Percentiles rank a stretch among this genome's conserved stretches.
These are phyloP conservation scores for Embidobia sp. DNA, from an alignment of 2,888 invertebrate genomes.

Conservation along the genomic window DNA sequence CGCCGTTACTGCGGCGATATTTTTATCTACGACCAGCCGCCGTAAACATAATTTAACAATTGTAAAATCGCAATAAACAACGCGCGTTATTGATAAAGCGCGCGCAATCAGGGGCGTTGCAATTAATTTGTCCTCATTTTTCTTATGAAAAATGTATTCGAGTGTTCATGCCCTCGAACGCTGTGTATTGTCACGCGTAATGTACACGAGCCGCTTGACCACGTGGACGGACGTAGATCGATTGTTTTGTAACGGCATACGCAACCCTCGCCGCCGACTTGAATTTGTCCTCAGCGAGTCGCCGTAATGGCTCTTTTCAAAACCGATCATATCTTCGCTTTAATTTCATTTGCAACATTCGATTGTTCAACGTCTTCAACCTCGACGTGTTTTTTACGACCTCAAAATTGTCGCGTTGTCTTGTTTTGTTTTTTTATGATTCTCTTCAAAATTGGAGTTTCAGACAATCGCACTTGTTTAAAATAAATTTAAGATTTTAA, in stretches of 20 bases:
- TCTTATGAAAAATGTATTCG: slow-evolving; percentile 50
- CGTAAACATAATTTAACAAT: slow-evolving; percentile 9
- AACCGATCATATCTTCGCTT: too few species aligned
- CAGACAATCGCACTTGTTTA: too few species aligned
- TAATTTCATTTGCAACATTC: too few species aligned
- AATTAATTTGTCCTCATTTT: slow-evolving; percentile 46
- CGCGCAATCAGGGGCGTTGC: slow-evolving; percentile 8
- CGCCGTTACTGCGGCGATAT: not conserved
- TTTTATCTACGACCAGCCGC: not conserved
- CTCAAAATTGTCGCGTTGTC: too few species aligned
- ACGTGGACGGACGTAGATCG: slow-evolving; percentile 59
- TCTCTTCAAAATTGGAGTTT: too few species aligned
- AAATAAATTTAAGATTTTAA: too few species aligned
- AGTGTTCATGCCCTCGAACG: slow-evolving; percentile 28
- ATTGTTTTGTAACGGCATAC: slow-evolving; percentile 54
- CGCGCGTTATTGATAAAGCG: slow-evolving; percentile 16
- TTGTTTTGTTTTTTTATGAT: too few species aligned
- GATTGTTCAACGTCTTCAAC: too few species aligned
- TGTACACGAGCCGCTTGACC: slow-evolving; percentile 48
- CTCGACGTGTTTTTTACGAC: too few species aligned
- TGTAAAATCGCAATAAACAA: slow-evolving; percentile 16
- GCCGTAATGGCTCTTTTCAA: too few species aligned
- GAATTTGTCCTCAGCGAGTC: slow-evolving; percentile 18
- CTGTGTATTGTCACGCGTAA: slow-evolving; percentile 53
- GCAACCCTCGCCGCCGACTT: slow-evolving; percentile 42